A percentile compares a stretch with the other conserved stretches of the same genome.
Conservation (phyloP, 2,113 vertebrate species). For the Perca flavescens region DNA sequence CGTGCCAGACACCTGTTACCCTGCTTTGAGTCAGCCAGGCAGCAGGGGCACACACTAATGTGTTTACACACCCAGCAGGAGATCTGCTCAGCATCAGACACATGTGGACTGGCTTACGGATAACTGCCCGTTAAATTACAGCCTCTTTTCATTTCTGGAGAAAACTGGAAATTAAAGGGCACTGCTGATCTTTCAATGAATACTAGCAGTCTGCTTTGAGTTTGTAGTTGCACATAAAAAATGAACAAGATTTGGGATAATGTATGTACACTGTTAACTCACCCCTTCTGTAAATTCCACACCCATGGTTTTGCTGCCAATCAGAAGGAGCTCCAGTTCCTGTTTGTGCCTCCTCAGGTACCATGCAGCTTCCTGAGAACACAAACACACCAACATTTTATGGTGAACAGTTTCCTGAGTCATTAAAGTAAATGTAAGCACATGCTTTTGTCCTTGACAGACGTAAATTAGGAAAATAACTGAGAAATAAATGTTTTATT, state of each 20-base stretch:
- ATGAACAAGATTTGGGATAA: not conserved
- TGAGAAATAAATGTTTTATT: not conserved
- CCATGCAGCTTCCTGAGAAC: constrained; percentile 82
- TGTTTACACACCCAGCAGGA: constrained; percentile 29
- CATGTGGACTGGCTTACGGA: constrained; percentile 28
- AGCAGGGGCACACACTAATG: constrained; percentile 33
- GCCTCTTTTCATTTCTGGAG: not conserved
- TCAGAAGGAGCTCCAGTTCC: constrained; percentile 89
- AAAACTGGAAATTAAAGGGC: constrained; percentile 3
- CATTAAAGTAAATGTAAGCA: not conserved
- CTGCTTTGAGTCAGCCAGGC: constrained; percentile 38
- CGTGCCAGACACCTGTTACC: constrained; percentile 70
- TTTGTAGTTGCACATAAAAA: not conserved
- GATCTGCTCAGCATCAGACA: constrained; percentile 46
- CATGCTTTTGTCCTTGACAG: not conserved
- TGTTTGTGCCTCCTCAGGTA: constrained; percentile 89
- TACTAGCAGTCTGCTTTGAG: not conserved
- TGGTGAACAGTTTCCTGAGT: not conserved
- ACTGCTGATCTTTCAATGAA: not conserved
- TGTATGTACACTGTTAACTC: constrained; percentile 33
- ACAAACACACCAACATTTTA: constrained; percentile 16
- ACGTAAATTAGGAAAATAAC: not conserved
- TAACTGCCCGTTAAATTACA: constrained; percentile 30
- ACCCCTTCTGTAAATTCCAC: constrained; percentile 90
- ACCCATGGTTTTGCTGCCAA: constrained; percentile 87